A percentile compares a stretch with the other conserved stretches of the same genome.
Conservation (phyloP, 2,113 vertebrate species). For the Chiloscyllium plagiosum region DNA sequence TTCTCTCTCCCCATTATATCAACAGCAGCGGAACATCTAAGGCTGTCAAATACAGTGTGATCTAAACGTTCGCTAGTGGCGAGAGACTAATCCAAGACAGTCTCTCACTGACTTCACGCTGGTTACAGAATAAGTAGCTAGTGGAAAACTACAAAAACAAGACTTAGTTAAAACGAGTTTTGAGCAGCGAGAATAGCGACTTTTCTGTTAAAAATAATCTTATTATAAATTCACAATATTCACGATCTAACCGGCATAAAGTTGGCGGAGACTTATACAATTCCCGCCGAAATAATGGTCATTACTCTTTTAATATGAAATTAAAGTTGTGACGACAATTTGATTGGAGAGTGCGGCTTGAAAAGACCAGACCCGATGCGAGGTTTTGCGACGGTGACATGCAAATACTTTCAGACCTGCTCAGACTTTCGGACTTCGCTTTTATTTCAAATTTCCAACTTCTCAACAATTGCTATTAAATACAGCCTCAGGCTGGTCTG, state of each 20-base stretch:
- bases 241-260: neutral
- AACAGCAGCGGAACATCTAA: neutral
- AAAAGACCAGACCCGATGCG: neutral
- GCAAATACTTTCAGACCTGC: no score
- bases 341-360: neutral
- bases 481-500: neutral
- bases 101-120: conserved; percentile 29
- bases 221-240: neutral
- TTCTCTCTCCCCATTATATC: neutral
- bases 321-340: neutral
- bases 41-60: neutral
- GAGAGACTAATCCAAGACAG: conserved; percentile 3
- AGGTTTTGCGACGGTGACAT: no score
- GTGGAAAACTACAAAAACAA: neutral
- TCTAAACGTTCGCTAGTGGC: neutral
- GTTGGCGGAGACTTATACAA: neutral
- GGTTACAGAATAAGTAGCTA: neutral
- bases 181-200: no score
- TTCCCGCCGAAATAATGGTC: neutral
- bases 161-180: no score
- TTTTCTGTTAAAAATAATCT: neutral
- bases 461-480: neutral
- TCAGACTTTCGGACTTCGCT: no score
- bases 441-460: no score
- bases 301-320: neutral